Evolutionary conservation across 2,113 vertebrate genomes (phyloP).

Genomic region (Isurus oxyrinchus): DNA sequence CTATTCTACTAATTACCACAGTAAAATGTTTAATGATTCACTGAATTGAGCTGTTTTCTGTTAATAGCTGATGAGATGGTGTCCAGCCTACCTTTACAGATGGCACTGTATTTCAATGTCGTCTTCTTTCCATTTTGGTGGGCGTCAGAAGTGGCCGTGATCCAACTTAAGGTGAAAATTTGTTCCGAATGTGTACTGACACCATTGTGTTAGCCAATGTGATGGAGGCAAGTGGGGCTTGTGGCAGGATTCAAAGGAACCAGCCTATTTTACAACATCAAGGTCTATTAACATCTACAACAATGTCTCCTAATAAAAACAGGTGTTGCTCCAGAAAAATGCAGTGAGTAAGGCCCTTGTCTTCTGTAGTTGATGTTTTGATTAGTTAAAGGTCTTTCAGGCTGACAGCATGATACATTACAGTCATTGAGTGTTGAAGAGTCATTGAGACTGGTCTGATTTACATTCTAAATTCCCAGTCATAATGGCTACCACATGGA

Average conservation of each 20-base stretch:
- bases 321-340: not conserved
- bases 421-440: not conserved
- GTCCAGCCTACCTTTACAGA: conserved; percentile 83
- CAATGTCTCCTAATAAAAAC: not conserved
- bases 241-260: not conserved
- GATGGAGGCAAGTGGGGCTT: not conserved
- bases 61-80: conserved; percentile 69
- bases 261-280: not conserved
- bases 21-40: not conserved
- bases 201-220: not conserved
- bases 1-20: not conserved
- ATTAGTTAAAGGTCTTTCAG: not conserved
- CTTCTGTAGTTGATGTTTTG: not conserved
- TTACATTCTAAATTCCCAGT: not conserved
- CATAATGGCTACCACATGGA: not conserved
- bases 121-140: conserved; percentile 94
- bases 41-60: conserved; percentile 1
- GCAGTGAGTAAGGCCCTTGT: not conserved
- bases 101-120: conserved; percentile 89
- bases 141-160: conserved; percentile 70
- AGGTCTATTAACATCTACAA: not conserved
- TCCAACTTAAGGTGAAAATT: conserved; percentile 74
- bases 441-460: not conserved
- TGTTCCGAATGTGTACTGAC: not conserved
- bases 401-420: not conserved